Evolutionary conservation across 2,888 invertebrate species (phyloP), one percentile per base, ranked within the genome.

Genomic region (Microctonus hyperodae): DNA sequence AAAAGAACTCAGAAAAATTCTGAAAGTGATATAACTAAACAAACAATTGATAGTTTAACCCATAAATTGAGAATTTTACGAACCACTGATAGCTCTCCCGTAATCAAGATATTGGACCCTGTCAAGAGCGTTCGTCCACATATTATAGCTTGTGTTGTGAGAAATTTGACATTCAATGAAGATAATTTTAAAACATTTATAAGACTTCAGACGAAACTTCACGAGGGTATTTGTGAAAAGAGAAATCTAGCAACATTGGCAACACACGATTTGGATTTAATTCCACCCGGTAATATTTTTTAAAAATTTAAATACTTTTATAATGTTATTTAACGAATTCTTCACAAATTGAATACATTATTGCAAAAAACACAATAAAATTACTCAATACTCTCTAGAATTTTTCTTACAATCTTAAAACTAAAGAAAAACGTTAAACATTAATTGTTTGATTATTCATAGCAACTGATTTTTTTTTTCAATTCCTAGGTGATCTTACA

Each of bases 211-310:
- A 93, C 92, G 0, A 92, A 90, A 79, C 83, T 92, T 31, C 92
- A 92, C 75, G 92, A 92, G 70, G 88, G 88, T 0, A 85, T 93
- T 10, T 95, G 95, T 80, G 90, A 91, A 63, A 93, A 93, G 78
- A 86, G 95, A 73, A 91, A 91, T 75, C 84, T 87, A 0, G 92
- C 93, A 0, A 94, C 94, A 0, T 91, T 95, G 67, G 95, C 94
- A 2, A 95, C 94, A 0, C 95, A 95, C 82, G 94, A 95, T 81
- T 83, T 92, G 70, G 86, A 84, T 48, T 88, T 90, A 75, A 85
- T 94, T 69, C 84, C 87, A 37, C 81, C 89, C 85, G 85, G 87
- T 91, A 69, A 73, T 78, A 44, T 44, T 44, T 56, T 61, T 11
- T 58, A 22, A 20, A 20, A 1, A 20, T 61, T 51, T 28, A 50